Percentiles rank a stretch among this genome's conserved stretches.
These are phyloP conservation scores for Aurelia aurita DNA, from an alignment of 30 jellyfish, hydroid and myxozoan genomes.

Conservation along the genomic window DNA sequence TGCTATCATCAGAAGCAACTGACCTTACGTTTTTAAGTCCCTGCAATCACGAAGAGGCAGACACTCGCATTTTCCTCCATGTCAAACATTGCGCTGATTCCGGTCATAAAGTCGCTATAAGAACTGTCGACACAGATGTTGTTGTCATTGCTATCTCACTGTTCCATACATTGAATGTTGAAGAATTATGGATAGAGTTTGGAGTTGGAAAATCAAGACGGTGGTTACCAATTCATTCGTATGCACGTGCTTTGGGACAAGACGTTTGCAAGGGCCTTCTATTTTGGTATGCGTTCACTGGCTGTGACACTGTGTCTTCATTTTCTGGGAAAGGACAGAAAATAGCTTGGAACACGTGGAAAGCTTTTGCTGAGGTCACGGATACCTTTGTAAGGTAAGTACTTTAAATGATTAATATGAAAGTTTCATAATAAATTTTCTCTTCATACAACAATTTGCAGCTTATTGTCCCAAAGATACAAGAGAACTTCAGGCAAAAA, in stretches of 20 bases:
- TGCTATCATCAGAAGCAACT: neutral
- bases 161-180: neutral
- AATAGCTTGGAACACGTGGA: constrained; percentile 47
- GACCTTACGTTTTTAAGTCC: neutral
- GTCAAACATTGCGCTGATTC: neutral
- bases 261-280: constrained; percentile 29
- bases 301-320: constrained; percentile 58
- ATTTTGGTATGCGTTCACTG: constrained; percentile 49
- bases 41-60: constrained; percentile 64
- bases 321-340: constrained; percentile 37
- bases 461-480: neutral
- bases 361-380: constrained; percentile 21
- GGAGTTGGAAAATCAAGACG: constrained; percentile 11
- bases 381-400: constrained; percentile 15
- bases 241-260: constrained; percentile 9
- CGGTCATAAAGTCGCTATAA: constrained; percentile 22
- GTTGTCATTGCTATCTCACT: constrained; percentile 39
- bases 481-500: constrained; percentile 1
- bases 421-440: neutral
- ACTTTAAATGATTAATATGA: no score
- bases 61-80: constrained; percentile 48
- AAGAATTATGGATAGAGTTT: constrained; percentile 22
- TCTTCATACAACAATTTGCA: neutral
- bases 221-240: constrained; percentile 2
- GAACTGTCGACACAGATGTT: constrained; percentile 62